These are phyloP conservation scores for Psittacus erithacus DNA, from an alignment of 2,113 vertebrate genomes.

Conservation along the genomic window DNA sequence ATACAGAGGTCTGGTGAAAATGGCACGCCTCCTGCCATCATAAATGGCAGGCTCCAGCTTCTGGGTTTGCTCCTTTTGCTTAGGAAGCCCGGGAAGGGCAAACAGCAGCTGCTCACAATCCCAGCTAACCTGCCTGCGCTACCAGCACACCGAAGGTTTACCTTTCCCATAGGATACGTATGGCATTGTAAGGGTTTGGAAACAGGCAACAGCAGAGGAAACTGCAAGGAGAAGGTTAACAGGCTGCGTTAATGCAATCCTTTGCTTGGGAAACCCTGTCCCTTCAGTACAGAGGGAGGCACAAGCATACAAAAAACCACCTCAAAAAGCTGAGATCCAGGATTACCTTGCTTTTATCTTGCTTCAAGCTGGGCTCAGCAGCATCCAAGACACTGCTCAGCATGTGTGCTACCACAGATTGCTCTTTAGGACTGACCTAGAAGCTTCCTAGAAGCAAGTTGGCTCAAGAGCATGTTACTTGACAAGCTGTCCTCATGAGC, in stretches of 20 bases:
- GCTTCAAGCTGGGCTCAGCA: neutral
- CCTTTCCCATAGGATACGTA: neutral
- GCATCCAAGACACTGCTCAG: neutral
- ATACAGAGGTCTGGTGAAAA: neutral
- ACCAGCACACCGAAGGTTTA: neutral
- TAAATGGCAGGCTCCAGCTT: neutral
- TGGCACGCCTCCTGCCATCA: neutral
- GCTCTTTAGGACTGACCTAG: neutral
- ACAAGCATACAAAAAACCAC: neutral
- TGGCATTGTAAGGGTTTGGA: neutral
- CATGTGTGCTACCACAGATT: neutral
- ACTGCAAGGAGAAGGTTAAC: neutral
- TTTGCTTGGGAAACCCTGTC: neutral
- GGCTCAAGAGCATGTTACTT: neutral
- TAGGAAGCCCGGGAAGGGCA: neutral
- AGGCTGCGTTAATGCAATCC: neutral
- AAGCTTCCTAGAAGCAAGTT: neutral
- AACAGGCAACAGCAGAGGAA: neutral
- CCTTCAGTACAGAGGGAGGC: neutral
- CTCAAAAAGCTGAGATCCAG: neutral
- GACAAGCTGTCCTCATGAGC: neutral
- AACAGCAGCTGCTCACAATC: neutral
- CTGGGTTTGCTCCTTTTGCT: neutral
- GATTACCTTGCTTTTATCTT: neutral
- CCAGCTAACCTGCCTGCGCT: fast-evolving